phyloP scores from a whole-genome alignment of 2,888 invertebrate genomes.

The Diabrotica balteata region DNA sequence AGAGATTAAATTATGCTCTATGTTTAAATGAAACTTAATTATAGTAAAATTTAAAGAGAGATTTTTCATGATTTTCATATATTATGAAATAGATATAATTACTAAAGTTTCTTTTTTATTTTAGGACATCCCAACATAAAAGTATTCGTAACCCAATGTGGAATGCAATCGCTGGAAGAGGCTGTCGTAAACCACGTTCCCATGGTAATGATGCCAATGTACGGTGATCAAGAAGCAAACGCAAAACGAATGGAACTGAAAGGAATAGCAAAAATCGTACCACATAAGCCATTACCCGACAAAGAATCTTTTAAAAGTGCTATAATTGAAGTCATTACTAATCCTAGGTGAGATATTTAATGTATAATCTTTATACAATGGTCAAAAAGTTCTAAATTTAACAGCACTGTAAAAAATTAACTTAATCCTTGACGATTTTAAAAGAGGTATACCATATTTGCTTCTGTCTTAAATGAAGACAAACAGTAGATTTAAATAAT shows the following conservation, averaged over 20 bases:
- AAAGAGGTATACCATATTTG: too few species aligned
- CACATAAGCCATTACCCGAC: slow-evolving; percentile 4
- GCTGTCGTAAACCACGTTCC: slow-evolving; percentile 44
- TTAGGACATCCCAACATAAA: slow-evolving; percentile 47
- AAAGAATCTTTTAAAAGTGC: slow-evolving; percentile 41
- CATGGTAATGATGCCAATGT: slow-evolving; percentile 46
- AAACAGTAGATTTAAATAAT: too few species aligned
- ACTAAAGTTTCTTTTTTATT: slow-evolving; percentile 1
- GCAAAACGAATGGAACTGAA: slow-evolving; percentile 38
- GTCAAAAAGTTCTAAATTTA: too few species aligned
- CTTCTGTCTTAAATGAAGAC: too few species aligned
- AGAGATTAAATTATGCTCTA: too few species aligned
- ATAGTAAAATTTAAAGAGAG: too few species aligned
- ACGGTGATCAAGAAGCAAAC: slow-evolving; percentile 46
- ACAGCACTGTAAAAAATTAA: too few species aligned
- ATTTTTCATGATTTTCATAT: too few species aligned
- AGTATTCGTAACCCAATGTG: slow-evolving; percentile 48
- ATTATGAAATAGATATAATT: too few species aligned
- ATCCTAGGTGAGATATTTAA: slow-evolving; percentile 41
- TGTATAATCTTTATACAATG: too few species aligned
- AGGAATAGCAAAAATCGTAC: slow-evolving; percentile 38
- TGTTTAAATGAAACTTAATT: too few species aligned
- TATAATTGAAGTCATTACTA: slow-evolving; percentile 46
- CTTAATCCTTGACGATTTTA: too few species aligned
- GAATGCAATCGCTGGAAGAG: slow-evolving; percentile 44